A percentile compares a stretch with the other conserved stretches of the same genome.
phyloP scores from a whole-genome alignment of 2,888 invertebrate genomes.

The Prosapia bicincta region DNA sequence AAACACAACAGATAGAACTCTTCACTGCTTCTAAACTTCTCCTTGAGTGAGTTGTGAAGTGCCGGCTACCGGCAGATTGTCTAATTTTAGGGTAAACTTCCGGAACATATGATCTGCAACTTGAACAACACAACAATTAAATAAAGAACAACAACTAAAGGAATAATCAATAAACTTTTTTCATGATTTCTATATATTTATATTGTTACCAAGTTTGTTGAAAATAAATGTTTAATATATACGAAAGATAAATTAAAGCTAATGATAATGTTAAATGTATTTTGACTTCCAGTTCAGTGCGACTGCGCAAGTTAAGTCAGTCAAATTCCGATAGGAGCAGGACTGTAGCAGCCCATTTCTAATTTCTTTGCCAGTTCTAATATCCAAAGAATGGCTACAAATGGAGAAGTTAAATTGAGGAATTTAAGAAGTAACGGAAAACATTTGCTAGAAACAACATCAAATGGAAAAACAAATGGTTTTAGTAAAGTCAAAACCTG shows the following conservation, averaged over 20 bases:
- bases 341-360: not conserved
- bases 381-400: conserved; percentile 16
- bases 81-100: not conserved
- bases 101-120: not conserved
- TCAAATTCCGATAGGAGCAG: not conserved
- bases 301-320: not conserved
- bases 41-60: not conserved
- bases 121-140: not conserved
- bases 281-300: not conserved
- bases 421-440: conserved; percentile 3
- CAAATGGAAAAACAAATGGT: conserved; percentile 14
- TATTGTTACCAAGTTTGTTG: too few relatives aligned
- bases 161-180: too few relatives aligned
- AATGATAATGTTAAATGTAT: not conserved
- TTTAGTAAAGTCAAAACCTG: not conserved
- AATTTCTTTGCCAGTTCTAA: not conserved
- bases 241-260: not conserved
- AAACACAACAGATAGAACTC: not conserved
- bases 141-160: too few relatives aligned
- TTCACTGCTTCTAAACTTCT: not conserved
- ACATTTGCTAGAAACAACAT: not conserved
- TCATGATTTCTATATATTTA: too few relatives aligned
- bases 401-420: conserved; percentile 5
- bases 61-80: not conserved
- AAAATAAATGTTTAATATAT: too few relatives aligned